Conservation (phyloP, 2,113 vertebrate species). For the Scytalopus superciliaris region DNA sequence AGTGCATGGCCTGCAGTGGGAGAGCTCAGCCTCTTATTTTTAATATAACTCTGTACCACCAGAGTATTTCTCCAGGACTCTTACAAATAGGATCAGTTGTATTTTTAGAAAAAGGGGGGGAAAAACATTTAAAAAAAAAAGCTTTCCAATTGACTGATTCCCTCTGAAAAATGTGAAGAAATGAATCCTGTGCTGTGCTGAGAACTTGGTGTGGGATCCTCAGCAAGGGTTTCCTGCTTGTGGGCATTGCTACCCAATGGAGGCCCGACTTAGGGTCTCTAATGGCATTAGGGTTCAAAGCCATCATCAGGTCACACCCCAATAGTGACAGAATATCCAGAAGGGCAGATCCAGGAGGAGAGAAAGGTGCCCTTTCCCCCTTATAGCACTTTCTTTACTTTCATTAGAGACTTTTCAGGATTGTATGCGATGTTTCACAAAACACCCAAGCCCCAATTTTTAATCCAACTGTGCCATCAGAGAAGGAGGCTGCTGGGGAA, state of each 20-base stretch:
- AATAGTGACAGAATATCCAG: background rate
- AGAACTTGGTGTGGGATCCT: background rate
- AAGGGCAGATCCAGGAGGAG: background rate
- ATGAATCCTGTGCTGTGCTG: background rate
- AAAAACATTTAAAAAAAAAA: rapidly evolving
- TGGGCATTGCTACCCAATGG: rapidly evolving
- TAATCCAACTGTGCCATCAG: background rate
- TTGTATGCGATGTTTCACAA: background rate
- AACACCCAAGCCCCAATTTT: background rate
- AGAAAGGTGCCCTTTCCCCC: background rate
- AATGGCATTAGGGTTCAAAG: background rate
- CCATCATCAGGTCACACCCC: background rate
- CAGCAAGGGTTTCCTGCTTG: background rate
- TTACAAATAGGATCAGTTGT: background rate
- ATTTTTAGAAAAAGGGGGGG: background rate
- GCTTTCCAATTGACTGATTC: background rate
- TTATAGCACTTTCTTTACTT: background rate
- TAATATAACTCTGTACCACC: background rate
- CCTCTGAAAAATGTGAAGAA: background rate
- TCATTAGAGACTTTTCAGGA: background rate
- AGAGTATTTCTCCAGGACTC: background rate
- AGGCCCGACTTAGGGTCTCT: background rate
- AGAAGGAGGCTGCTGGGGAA: background rate
- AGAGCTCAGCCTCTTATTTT: background rate
- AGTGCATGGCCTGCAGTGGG: background rate